Evolutionary conservation across 2,113 vertebrate species (phyloP), one percentile per base, ranked within the genome.

Genomic region (Corvus cornix): DNA sequence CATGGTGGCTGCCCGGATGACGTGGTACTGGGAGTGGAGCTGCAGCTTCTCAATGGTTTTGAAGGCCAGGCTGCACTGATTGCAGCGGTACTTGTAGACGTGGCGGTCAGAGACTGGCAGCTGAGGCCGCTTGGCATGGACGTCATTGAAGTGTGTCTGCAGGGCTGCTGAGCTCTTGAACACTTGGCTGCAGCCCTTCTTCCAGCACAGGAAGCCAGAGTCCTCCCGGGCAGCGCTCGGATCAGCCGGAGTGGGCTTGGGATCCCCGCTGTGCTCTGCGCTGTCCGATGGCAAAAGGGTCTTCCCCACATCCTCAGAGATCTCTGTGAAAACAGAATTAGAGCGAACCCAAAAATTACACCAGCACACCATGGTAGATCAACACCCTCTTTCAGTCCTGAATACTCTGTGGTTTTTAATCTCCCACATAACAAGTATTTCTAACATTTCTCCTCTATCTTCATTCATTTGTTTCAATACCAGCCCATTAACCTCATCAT

Each of bases 81-180:
- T 99, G 90, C 99, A 99, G 73, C 99, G 99, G 92, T 99, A 99
- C 96, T 99, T 99, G 98, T 99, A 99, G 94, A 99, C 99, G 9
- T 99, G 99, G 59, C 99, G 99, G 95, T 99, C 99, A 0, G 99
- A 99, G 24, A 99, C 99, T 0, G 99, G 99, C 94, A 99, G 96
- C 83, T 99, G 99, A 18, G 99, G 99, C 95, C 99, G 98, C 98
- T 99, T 99, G 95, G 99, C 98, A 10, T 99, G 99, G 75, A 99
- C 98, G 73, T 99, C 99, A 4, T 98, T 99, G 98, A 99, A 99
- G 94, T 99, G 99, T 28, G 99, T 98, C 97, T 99, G 99, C 73
- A 99, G 99, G 58, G 99, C 98, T 48, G 98, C 98, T 2, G 99
- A 99, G 79, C 98, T 99, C 96, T 99, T 99, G 96, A 99, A 99